Percentiles rank a stretch among this genome's conserved stretches.
Conservation (phyloP, 2,797 vertebrate species). For the Myoxocephalus aenaeus region DNA sequence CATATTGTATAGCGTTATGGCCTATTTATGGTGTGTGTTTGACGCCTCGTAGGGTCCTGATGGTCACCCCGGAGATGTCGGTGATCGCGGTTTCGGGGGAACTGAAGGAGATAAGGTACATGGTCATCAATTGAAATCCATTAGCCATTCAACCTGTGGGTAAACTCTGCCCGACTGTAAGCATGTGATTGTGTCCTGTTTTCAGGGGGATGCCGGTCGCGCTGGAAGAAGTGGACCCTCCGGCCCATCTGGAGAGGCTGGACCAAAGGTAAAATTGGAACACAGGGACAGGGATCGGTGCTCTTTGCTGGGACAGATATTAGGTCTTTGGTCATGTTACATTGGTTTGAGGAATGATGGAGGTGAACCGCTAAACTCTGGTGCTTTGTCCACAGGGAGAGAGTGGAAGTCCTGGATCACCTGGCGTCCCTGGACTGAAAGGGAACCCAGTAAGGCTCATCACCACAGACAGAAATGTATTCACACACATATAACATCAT, state of each 20-base stretch:
- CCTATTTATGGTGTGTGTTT: conserved; percentile 39
- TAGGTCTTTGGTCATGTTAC: background rate
- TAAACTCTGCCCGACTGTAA: conserved; percentile 19
- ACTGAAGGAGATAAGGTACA: conserved; percentile 89
- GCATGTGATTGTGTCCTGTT: conserved; percentile 34
- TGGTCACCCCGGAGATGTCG: conserved; percentile 91
- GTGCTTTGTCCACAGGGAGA: conserved; percentile 78
- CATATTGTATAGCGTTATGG: background rate
- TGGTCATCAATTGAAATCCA: background rate
- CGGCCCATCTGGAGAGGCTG: conserved; percentile 86
- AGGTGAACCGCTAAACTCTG: conserved; percentile 42
- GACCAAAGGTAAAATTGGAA: conserved; percentile 83
- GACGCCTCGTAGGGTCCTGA: conserved; percentile 87
- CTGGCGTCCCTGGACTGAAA: conserved; percentile 88
- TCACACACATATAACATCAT: background rate
- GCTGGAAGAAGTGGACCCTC: conserved; percentile 89
- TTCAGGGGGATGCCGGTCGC: conserved; percentile 93
- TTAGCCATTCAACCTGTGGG: background rate
- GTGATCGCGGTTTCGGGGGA: conserved; percentile 86
- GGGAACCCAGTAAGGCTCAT: conserved; percentile 79
- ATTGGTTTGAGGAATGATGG: background rate
- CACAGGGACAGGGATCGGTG: background rate
- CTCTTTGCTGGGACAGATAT: background rate
- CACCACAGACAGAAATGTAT: background rate
- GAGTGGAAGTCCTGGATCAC: conserved; percentile 87